A percentile compares a stretch with the other conserved stretches of the same genome.
These are phyloP conservation scores for Trilocha varians DNA, from an alignment of 2,888 invertebrate genomes.

Conservation along the genomic window DNA sequence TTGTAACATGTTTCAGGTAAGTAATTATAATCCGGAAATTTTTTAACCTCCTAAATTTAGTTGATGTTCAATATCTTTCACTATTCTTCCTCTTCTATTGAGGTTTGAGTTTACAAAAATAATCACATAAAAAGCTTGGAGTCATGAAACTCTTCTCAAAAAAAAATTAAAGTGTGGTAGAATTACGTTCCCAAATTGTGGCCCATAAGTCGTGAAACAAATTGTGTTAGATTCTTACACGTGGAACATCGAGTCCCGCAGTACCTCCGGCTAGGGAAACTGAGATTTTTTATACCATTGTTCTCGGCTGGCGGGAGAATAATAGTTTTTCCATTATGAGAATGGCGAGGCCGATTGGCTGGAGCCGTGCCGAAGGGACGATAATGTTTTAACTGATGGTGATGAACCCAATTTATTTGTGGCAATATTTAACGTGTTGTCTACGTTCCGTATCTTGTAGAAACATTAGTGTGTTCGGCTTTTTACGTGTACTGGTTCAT, in stretches of 20 bases:
- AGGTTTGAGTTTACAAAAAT: too few species aligned
- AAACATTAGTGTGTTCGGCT: background rate
- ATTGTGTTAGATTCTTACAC: slow-evolving; percentile 22
- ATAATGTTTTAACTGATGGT: slow-evolving; percentile 1
- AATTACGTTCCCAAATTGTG: background rate
- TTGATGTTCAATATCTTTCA: too few species aligned
- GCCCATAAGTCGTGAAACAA: slow-evolving; percentile 31
- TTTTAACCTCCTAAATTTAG: too few species aligned
- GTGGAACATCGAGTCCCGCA: slow-evolving; percentile 35
- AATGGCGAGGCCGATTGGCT: slow-evolving; percentile 30
- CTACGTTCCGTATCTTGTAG: background rate
- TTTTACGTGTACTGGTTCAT: too few species aligned
- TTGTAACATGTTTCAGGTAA: too few species aligned
- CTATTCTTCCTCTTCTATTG: too few species aligned
- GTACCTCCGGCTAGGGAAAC: background rate
- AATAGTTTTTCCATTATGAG: slow-evolving; percentile 45
- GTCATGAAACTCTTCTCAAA: background rate
- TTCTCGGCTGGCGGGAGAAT: slow-evolving; percentile 26
- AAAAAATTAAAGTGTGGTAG: background rate
- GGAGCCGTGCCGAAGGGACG: slow-evolving; percentile 15
- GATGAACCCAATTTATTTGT: slow-evolving; percentile 4
- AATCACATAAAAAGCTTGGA: too few species aligned
- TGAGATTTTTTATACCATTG: slow-evolving; percentile 27
- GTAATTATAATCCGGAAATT: too few species aligned
- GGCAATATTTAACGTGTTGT: background rate